phyloP scores from a whole-genome alignment of 2,888 invertebrate species.

The Alentia gelatinosa region DNA sequence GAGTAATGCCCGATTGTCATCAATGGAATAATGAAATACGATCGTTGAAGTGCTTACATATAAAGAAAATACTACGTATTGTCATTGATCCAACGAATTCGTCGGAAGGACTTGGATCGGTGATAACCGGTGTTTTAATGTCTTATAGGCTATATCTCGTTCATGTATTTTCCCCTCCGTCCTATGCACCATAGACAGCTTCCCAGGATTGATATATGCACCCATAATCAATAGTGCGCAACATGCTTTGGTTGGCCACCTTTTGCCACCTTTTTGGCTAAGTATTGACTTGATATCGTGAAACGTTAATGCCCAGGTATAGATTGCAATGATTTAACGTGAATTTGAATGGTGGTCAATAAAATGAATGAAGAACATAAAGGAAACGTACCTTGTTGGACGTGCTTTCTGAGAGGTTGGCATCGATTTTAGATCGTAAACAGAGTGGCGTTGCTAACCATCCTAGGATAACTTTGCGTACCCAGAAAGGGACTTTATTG shows the following conservation, averaged over 20 bases:
- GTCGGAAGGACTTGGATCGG: too few relatives aligned
- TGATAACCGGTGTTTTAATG: too few relatives aligned
- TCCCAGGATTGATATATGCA: background rate
- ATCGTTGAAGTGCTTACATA: too few relatives aligned
- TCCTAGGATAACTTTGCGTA: background rate
- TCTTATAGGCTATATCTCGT: too few relatives aligned
- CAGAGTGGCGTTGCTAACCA: background rate
- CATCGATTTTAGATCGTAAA: background rate
- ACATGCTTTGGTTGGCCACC: too few relatives aligned
- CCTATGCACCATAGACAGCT: too few relatives aligned
- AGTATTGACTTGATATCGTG: background rate
- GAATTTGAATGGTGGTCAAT: background rate
- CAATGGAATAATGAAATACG: too few relatives aligned
- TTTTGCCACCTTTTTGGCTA: background rate
- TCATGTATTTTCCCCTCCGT: too few relatives aligned
- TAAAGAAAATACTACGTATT: too few relatives aligned
- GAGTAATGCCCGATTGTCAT: too few relatives aligned
- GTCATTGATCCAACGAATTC: too few relatives aligned
- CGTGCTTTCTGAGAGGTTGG: background rate
- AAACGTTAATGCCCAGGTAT: background rate
- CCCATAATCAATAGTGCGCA: too few relatives aligned
- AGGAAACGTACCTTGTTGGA: slow-evolving; percentile 5
- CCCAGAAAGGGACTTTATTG: background rate
- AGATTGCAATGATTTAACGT: background rate
- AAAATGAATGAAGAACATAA: background rate